Conservation (phyloP, 2,113 vertebrate genomes). For the Esox niger region DNA sequence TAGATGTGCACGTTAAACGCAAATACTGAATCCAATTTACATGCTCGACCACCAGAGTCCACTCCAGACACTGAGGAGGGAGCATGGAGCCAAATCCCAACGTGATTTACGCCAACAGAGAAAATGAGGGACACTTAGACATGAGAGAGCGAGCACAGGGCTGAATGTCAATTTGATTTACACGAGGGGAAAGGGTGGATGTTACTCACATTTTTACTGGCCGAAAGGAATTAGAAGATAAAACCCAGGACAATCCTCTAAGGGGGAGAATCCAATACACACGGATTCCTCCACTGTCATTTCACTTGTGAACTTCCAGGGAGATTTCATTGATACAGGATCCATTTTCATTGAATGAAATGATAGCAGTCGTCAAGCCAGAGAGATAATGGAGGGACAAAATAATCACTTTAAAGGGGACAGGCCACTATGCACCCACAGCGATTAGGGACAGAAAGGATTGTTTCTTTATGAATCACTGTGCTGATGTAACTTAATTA, state of each 20-base stretch:
- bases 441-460: conserved; percentile 1
- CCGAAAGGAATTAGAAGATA: conserved; percentile 29
- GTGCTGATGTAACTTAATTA: not conserved
- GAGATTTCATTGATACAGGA: conserved; percentile 45
- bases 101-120: conserved; percentile 59
- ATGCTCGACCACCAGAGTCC: conserved; percentile 33
- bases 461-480: not conserved
- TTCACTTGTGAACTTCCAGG: conserved; percentile 57
- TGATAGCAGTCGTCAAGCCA: conserved; percentile 40
- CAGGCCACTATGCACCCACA: too few relatives aligned
- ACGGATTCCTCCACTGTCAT: conserved; percentile 29
- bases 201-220: conserved; percentile 46
- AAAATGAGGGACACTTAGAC: conserved; percentile 44
- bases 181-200: conserved; percentile 40
- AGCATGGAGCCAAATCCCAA: conserved; percentile 32
- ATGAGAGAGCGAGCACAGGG: conserved; percentile 45
- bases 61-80: conserved; percentile 32
- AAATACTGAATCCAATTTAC: conserved; percentile 62
- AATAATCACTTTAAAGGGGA: conserved; percentile 15
- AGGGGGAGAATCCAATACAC: conserved; percentile 22
- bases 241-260: conserved; percentile 19
- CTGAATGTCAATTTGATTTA: conserved; percentile 51
- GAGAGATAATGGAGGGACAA: not conserved
- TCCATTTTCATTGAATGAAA: conserved; percentile 52
- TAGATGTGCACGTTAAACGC: conserved; percentile 41